These are phyloP conservation scores for Cyclina sinensis DNA, from an alignment of 1,140 invertebrate genomes.

Conservation along the genomic window DNA sequence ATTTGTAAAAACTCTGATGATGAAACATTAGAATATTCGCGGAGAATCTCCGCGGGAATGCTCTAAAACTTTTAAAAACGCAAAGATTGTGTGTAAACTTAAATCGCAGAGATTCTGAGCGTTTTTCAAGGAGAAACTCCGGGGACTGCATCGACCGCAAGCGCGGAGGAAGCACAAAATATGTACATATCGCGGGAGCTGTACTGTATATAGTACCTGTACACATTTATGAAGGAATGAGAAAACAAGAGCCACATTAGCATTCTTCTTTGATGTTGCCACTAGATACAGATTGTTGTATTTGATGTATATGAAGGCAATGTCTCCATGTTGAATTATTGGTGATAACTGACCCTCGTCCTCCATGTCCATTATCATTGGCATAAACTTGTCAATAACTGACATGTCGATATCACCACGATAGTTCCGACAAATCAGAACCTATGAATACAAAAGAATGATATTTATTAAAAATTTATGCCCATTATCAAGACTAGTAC, in stretches of 20 bases:
- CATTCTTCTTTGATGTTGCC: constrained; percentile 98
- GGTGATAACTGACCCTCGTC: constrained; percentile 98
- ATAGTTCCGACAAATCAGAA: constrained; percentile 98
- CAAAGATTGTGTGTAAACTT: too few species aligned
- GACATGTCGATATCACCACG: constrained; percentile 98
- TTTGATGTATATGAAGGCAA: constrained; percentile 99
- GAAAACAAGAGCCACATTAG: constrained; percentile 98
- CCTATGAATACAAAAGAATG: constrained; percentile 74
- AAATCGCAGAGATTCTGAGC: too few species aligned
- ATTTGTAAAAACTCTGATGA: too few species aligned
- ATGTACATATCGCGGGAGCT: too few species aligned
- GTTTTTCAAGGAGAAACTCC: too few species aligned
- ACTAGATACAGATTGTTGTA: constrained; percentile 99
- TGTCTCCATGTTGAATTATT: constrained; percentile 95
- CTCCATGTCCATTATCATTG: constrained; percentile 98
- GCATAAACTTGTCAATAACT: constrained; percentile 99
- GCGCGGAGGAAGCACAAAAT: too few species aligned
- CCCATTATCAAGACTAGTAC: neutral
- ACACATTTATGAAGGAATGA: constrained; percentile 99
- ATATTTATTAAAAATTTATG: neutral
- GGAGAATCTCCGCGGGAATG: too few species aligned
- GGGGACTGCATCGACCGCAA: too few species aligned
- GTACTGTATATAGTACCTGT: constrained; percentile 88
- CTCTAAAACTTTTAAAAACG: too few species aligned
- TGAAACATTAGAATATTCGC: too few species aligned